These are phyloP conservation scores for Eretmodus cyanostictus DNA, from an alignment of 2,113 vertebrate species.

Conservation along the genomic window DNA sequence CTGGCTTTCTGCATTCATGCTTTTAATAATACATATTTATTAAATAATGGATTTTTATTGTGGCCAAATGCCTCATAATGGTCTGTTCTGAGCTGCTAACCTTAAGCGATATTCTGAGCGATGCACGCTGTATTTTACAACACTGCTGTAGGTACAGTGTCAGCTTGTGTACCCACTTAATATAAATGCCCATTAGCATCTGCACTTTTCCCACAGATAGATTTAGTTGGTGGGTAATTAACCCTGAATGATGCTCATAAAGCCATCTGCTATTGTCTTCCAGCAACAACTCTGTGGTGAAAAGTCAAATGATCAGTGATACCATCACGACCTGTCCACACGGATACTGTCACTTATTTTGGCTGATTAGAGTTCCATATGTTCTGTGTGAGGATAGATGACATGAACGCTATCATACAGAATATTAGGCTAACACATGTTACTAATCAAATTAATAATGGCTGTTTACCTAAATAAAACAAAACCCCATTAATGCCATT, in stretches of 20 bases:
- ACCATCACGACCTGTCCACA: neutral
- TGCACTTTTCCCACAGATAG: neutral
- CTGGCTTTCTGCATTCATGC: neutral
- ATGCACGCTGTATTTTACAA: neutral
- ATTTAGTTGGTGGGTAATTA: slow-evolving; percentile 16
- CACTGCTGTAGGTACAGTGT: neutral
- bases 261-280: slow-evolving; percentile 28
- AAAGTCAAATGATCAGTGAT: neutral
- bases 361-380: neutral
- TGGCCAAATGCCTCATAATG: neutral
- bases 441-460: neutral
- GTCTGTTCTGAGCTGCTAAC: neutral
- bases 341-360: neutral
- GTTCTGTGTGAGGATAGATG: neutral
- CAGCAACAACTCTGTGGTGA: neutral
- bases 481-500: neutral
- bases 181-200: slow-evolving; percentile 12
- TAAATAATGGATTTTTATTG: slow-evolving; percentile 19
- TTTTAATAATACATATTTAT: slow-evolving; percentile 11
- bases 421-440: neutral
- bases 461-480: neutral
- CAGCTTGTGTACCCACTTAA: neutral
- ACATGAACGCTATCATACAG: neutral
- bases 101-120: neutral
- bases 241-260: neutral